Evolutionary conservation across 2,888 invertebrate species (phyloP).

Genomic region (Ochropleura plecta): DNA sequence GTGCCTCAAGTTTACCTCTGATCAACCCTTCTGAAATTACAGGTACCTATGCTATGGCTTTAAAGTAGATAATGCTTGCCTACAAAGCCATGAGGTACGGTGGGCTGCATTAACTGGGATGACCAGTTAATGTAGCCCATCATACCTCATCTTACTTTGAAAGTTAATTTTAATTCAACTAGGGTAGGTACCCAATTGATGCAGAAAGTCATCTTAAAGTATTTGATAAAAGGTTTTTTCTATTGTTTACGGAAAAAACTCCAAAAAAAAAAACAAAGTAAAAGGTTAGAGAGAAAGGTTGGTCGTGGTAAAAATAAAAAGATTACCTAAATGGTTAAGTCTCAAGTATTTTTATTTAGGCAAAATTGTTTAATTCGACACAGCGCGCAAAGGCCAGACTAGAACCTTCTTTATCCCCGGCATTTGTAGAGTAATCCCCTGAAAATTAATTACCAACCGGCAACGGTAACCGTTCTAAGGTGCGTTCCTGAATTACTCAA

Average conservation of each 20-base stretch:
- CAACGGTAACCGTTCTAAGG: constrained; percentile 73
- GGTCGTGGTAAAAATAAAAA: constrained; percentile 32
- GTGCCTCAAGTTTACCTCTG: background rate
- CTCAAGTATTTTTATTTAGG: constrained; percentile 72
- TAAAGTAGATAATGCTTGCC: background rate
- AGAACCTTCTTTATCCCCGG: constrained; percentile 80
- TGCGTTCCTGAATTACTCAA: constrained; percentile 71
- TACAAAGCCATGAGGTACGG: background rate
- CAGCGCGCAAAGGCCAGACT: constrained; percentile 77
- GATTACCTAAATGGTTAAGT: constrained; percentile 44
- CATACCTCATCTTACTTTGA: too few relatives aligned
- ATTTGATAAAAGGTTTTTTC: background rate
- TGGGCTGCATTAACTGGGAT: too few relatives aligned
- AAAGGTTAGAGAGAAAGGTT: background rate
- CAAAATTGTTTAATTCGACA: constrained; percentile 80
- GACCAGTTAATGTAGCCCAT: too few relatives aligned
- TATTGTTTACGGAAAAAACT: background rate
- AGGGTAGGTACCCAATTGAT: too few relatives aligned
- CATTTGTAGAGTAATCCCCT: constrained; percentile 87
- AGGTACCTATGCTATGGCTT: background rate
- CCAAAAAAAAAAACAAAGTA: background rate
- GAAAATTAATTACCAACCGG: constrained; percentile 86
- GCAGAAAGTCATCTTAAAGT: background rate
- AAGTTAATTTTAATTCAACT: too few relatives aligned
- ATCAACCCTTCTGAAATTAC: background rate